phyloP scores from a whole-genome alignment of 2,797 vertebrate genomes.

The Tarsius wallacei region DNA sequence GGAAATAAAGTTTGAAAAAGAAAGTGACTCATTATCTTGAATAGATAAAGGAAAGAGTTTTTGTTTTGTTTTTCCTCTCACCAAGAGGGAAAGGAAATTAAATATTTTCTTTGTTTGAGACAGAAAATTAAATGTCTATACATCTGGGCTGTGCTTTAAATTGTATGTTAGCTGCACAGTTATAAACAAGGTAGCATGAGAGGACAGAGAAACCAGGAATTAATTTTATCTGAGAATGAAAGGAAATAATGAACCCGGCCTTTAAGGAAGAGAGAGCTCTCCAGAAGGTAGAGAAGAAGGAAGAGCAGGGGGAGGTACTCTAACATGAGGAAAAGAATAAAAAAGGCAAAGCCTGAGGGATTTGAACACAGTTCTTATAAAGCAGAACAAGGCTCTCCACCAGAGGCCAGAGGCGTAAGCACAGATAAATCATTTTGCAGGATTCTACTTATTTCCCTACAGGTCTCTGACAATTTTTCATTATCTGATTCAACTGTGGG shows the following conservation, averaged over 20 bases:
- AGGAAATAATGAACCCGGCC: background rate
- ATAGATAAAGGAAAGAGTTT: background rate
- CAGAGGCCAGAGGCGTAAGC: background rate
- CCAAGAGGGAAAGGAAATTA: background rate
- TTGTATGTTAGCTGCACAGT: background rate
- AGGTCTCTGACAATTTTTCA: conserved; percentile 55
- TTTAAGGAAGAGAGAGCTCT: conserved; percentile 1
- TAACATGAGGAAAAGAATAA: background rate
- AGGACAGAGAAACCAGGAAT: background rate
- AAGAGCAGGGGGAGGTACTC: background rate
- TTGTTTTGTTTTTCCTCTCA: background rate
- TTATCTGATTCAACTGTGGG: conserved; percentile 4
- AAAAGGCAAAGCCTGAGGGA: background rate
- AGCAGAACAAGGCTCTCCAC: conserved; percentile 14
- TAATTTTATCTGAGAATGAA: background rate
- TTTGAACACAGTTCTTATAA: conserved; percentile 29
- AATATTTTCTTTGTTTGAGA: background rate
- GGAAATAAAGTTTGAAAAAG: background rate
- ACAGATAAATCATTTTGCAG: conserved; percentile 50
- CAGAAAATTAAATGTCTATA: conserved; percentile 20
- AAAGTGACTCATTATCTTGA: background rate
- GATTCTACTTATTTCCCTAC: conserved; percentile 56
- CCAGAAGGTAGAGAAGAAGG: background rate
- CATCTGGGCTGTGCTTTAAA: conserved; percentile 34
- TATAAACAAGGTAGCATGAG: background rate